phyloP scores from a whole-genome alignment of 2,113 vertebrate genomes.

The Sebastes schlegelii region DNA sequence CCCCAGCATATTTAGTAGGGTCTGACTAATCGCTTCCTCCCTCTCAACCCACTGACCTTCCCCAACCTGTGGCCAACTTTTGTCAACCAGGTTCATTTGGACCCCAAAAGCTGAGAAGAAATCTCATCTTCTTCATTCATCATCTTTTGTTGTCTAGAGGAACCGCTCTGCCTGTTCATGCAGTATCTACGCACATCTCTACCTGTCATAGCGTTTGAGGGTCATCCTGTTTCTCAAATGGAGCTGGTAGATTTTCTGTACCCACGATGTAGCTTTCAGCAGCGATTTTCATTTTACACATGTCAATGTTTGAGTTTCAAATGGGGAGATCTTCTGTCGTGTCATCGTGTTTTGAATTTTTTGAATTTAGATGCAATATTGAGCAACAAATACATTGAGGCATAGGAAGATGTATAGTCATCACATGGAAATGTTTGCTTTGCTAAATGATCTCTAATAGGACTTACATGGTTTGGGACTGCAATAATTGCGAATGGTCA shows the following conservation, averaged over 20 bases:
- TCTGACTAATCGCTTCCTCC: slow-evolving; percentile 35
- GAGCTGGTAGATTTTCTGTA: slow-evolving; percentile 27
- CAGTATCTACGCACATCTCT: slow-evolving; percentile 67
- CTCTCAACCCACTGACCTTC: slow-evolving; percentile 35
- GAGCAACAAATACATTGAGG: neutral
- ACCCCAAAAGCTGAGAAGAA: slow-evolving; percentile 37
- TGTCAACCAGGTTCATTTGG: slow-evolving; percentile 29
- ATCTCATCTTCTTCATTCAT: neutral
- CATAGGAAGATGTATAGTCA: slow-evolving; percentile 28
- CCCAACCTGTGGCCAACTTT: slow-evolving; percentile 35
- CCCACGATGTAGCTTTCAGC: slow-evolving; percentile 50
- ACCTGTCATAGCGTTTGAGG: slow-evolving; percentile 32
- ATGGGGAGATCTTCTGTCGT: slow-evolving; percentile 2
- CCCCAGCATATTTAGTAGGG: slow-evolving; percentile 45
- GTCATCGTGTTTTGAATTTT: neutral
- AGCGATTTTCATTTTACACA: slow-evolving; percentile 10
- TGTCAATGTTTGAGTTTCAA: neutral
- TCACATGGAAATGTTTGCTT: slow-evolving; percentile 27
- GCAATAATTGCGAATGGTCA: slow-evolving; percentile 33
- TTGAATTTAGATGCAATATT: neutral
- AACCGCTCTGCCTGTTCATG: slow-evolving; percentile 46
- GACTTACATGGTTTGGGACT: neutral
- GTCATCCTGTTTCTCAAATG: slow-evolving; percentile 22
- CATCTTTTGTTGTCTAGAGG: slow-evolving; percentile 13
- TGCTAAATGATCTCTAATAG: slow-evolving; percentile 17